phyloP scores from a whole-genome alignment of 2,797 vertebrate species.

The Lepilemur septentrionalis region DNA sequence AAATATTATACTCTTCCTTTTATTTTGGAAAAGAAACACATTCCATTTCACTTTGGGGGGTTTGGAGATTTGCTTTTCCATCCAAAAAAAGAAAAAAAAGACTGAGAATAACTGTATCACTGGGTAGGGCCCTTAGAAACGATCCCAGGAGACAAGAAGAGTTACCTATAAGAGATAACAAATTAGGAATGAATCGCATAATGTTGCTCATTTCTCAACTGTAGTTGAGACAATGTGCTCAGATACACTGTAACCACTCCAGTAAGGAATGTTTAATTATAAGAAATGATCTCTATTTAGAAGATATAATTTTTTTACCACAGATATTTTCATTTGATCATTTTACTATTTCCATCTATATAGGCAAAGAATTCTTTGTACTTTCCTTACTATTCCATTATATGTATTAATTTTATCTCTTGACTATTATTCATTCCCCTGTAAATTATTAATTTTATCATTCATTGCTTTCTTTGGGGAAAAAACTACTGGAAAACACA shows the following conservation, averaged over 20 bases:
- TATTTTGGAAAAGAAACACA: constrained; percentile 32
- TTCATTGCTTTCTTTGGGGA: not conserved
- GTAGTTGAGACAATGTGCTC: not conserved
- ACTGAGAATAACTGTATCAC: not conserved
- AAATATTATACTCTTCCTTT: constrained; percentile 10
- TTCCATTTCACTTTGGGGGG: not conserved
- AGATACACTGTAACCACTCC: not conserved
- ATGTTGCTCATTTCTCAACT: not conserved
- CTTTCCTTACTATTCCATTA: not conserved
- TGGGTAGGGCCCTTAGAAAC: not conserved
- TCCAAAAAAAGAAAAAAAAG: not conserved
- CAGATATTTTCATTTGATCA: not conserved
- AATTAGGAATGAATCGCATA: not conserved
- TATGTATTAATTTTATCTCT: not conserved
- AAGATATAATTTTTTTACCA: not conserved
- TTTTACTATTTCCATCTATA: not conserved
- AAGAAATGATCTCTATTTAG: not conserved
- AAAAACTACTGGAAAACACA: constrained; percentile 5
- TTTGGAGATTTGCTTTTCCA: not conserved
- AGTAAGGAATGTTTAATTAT: not conserved
- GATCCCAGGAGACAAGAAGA: not conserved
- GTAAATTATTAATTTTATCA: constrained; percentile 16
- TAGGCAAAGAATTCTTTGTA: not conserved
- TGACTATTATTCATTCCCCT: not conserved
- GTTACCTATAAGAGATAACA: not conserved